A percentile compares a stretch with the other conserved stretches of the same genome.
Evolutionary conservation across 2,888 invertebrate genomes (phyloP).

Genomic region (Keiferia lycopersicella): DNA sequence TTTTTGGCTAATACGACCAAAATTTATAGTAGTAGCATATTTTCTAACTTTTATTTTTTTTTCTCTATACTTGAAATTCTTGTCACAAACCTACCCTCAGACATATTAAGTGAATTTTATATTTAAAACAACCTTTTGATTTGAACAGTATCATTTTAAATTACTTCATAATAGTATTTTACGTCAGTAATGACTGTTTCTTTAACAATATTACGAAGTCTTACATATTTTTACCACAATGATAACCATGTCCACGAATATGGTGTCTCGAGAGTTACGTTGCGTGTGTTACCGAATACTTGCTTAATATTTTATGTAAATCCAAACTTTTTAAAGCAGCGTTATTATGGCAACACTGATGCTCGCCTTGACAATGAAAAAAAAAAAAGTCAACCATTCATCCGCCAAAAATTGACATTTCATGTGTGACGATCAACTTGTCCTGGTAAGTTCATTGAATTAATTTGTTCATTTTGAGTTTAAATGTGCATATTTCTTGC

Average conservation of each 20-base stretch:
- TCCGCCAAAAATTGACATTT: not conserved
- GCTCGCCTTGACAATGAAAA: not conserved
- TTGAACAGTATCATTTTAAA: not conserved
- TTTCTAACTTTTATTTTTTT: not conserved
- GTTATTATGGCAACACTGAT: not conserved
- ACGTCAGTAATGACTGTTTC: not conserved
- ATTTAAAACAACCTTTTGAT: not conserved
- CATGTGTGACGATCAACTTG: not conserved
- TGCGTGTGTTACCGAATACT: not conserved
- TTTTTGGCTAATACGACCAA: not conserved
- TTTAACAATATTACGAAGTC: not conserved
- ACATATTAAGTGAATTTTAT: not conserved
- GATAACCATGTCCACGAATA: not conserved
- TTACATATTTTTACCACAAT: not conserved
- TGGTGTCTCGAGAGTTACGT: not conserved
- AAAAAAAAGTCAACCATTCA: not conserved
- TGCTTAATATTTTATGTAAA: not conserved
- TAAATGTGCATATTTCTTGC: not conserved
- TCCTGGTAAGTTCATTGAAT: too few species aligned
- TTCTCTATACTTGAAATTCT: not conserved
- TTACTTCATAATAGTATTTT: not conserved
- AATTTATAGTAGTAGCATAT: not conserved
- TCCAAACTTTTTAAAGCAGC: not conserved
- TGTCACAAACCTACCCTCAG: not conserved
- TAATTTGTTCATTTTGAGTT: slow-evolving; percentile 2